phyloP scores from a whole-genome alignment of 2,113 vertebrate genomes.

The Electrona antarctica region DNA sequence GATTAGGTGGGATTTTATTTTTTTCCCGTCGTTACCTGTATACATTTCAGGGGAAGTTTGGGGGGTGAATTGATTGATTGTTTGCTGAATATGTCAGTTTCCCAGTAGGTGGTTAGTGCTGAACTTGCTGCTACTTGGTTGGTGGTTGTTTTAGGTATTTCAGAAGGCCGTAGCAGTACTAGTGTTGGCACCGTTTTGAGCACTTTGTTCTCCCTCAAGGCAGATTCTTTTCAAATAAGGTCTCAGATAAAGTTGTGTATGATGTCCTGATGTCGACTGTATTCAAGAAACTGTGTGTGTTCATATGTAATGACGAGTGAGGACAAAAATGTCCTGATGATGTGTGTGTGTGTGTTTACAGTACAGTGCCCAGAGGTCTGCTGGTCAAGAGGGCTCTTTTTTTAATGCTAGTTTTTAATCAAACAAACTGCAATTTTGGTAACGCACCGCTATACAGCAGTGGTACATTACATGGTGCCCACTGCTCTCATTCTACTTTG shows the following conservation, averaged over 20 bases:
- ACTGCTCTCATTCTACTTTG: slow-evolving; percentile 8
- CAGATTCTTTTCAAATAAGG: slow-evolving; percentile 25
- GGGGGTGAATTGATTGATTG: slow-evolving; percentile 21
- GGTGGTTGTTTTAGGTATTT: slow-evolving; percentile 47
- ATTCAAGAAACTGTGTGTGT: not conserved
- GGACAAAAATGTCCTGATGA: slow-evolving; percentile 43
- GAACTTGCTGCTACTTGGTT: slow-evolving; percentile 57
- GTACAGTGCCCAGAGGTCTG: slow-evolving; percentile 62
- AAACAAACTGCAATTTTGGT: not conserved
- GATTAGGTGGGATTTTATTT: slow-evolving; percentile 11
- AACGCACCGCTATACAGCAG: slow-evolving; percentile 31
- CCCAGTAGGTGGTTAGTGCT: slow-evolving; percentile 40
- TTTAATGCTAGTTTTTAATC: slow-evolving; percentile 19
- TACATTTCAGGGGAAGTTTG: slow-evolving; percentile 63
- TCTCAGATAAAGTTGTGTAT: slow-evolving; percentile 26
- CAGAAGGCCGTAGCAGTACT: slow-evolving; percentile 39
- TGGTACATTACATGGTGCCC: slow-evolving; percentile 38
- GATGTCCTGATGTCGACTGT: not conserved
- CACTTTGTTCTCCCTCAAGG: slow-evolving; percentile 62
- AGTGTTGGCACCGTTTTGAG: slow-evolving; percentile 59
- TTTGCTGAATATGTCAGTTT: slow-evolving; percentile 44
- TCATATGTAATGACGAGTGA: slow-evolving; percentile 31
- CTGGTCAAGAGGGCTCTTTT: slow-evolving; percentile 40
- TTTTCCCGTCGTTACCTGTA: slow-evolving; percentile 45
- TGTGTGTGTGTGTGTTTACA: slow-evolving; percentile 36